Evolutionary conservation across 2,797 vertebrate genomes (phyloP).

Genomic region (Clarias platycephalus): DNA sequence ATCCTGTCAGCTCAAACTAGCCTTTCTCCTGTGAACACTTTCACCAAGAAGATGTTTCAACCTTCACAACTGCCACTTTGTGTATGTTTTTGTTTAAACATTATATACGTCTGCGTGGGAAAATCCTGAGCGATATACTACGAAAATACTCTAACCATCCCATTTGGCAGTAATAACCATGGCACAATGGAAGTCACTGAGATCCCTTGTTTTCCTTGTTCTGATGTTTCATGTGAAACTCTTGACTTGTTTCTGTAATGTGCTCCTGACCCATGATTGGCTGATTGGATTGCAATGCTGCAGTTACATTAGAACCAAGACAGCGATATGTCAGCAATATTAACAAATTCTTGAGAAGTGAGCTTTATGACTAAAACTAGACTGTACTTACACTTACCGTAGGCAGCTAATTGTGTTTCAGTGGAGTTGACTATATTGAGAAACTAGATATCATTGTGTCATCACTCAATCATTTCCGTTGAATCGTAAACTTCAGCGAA

Average conservation of each 20-base stretch:
- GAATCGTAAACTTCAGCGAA: background rate
- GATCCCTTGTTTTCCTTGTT: background rate
- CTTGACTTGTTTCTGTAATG: background rate
- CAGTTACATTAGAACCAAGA: background rate
- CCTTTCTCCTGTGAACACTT: background rate
- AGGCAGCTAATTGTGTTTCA: background rate
- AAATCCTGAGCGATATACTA: background rate
- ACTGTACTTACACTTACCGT: background rate
- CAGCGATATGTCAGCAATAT: background rate
- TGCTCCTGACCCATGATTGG: background rate
- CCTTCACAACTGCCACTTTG: no score
- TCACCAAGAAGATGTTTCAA: background rate
- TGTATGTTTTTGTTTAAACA: background rate
- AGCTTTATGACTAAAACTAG: background rate
- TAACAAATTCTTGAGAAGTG: background rate
- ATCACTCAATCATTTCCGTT: no score
- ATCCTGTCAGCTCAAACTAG: background rate
- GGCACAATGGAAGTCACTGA: background rate
- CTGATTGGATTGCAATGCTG: background rate
- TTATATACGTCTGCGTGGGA: background rate
- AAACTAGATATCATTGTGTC: background rate
- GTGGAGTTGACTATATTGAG: conserved; percentile 3
- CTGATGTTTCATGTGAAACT: background rate
- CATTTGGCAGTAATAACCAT: background rate
- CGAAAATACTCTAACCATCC: background rate